These are phyloP conservation scores for Henicopernis longicauda DNA, from an alignment of 2,113 vertebrate genomes.

Conservation along the genomic window DNA sequence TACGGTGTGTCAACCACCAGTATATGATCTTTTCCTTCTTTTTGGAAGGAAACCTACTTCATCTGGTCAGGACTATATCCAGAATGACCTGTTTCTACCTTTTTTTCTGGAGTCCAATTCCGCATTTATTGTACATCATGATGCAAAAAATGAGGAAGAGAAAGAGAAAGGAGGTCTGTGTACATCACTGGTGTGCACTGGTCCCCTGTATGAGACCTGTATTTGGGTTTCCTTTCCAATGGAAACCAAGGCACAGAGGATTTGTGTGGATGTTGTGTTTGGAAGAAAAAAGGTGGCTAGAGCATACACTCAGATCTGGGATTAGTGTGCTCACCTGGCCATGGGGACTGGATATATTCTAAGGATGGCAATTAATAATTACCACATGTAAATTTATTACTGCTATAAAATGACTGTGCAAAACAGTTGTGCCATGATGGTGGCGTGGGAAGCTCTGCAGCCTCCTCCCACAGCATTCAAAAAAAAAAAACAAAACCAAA, in stretches of 20 bases:
- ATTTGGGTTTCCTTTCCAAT: neutral
- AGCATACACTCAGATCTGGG: neutral
- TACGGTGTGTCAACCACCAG: fast-evolving
- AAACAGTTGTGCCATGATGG: neutral
- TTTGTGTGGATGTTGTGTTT: neutral
- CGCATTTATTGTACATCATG: neutral
- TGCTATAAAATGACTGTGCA: neutral
- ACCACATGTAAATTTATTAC: neutral
- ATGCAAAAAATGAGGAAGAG: neutral
- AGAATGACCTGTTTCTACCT: neutral
- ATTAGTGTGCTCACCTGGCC: neutral
- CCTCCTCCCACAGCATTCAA: neutral
- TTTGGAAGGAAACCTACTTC: neutral
- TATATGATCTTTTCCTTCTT: neutral
- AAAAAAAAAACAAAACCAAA: neutral
- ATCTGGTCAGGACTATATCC: neutral
- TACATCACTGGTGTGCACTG: neutral
- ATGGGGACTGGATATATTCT: neutral
- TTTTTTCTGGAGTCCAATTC: neutral
- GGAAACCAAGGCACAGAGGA: neutral
- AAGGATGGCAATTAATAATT: neutral
- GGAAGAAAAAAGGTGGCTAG: neutral
- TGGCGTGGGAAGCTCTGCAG: neutral
- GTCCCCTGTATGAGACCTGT: neutral
- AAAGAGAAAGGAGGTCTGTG: neutral